These are phyloP conservation scores for Ceratoteleas bidentatus DNA, from an alignment of 1,140 invertebrate genomes.

Conservation along the genomic window DNA sequence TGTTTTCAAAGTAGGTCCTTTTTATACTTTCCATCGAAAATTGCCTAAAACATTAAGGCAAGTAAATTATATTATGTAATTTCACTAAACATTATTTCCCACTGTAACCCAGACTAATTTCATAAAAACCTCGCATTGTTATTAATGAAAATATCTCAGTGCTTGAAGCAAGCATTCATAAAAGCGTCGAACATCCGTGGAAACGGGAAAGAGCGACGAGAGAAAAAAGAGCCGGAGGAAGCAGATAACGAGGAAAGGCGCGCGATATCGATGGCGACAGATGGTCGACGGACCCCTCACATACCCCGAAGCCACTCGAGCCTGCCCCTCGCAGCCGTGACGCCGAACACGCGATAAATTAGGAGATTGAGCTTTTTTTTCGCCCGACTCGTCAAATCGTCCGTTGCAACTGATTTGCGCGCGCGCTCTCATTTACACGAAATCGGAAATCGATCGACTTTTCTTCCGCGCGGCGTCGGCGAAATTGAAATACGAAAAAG, in stretches of 20 bases:
- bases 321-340: slow-evolving; percentile 15
- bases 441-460: not conserved
- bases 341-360: slow-evolving; percentile 34
- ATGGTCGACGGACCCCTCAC: slow-evolving; percentile 42
- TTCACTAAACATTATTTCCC: too few relatives aligned
- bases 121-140: too few relatives aligned
- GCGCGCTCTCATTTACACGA: not conserved
- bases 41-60: too few relatives aligned
- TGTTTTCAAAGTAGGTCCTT: too few relatives aligned
- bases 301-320: slow-evolving; percentile 25
- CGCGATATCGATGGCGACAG: slow-evolving; percentile 52
- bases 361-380: slow-evolving; percentile 22
- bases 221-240: slow-evolving; percentile 10
- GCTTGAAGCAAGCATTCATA: slow-evolving; percentile 8
- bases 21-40: too few relatives aligned
- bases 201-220: not conserved
- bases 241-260: slow-evolving; percentile 43
- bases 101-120: too few relatives aligned
- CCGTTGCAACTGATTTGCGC: not conserved
- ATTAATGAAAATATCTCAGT: too few relatives aligned
- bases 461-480: too few relatives aligned
- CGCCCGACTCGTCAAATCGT: not conserved
- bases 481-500: too few relatives aligned
- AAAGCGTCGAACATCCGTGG: not conserved
- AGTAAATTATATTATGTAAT: too few relatives aligned